phyloP scores from a whole-genome alignment of 2,113 vertebrate species.

The Arenaria interpres region DNA sequence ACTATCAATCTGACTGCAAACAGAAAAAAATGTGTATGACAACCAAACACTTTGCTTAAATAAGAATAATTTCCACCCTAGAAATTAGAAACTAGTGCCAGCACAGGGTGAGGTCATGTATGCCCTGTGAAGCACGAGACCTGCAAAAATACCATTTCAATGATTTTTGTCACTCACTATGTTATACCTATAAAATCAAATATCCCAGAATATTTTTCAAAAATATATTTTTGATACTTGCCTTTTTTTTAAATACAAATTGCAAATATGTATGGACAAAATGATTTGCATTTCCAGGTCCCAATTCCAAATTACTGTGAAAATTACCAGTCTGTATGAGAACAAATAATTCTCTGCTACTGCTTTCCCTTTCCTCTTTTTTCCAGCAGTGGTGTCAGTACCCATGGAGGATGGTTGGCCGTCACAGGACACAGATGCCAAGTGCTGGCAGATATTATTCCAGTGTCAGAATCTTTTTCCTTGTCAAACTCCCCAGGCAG shows the following conservation, averaged over 20 bases:
- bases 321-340: background rate
- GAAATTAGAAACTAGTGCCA: background rate
- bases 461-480: conserved; percentile 43
- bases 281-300: background rate
- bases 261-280: background rate
- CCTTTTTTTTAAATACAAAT: background rate
- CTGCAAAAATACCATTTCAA: background rate
- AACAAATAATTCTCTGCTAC: background rate
- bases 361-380: background rate
- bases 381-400: background rate
- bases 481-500: conserved; percentile 48
- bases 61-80: background rate
- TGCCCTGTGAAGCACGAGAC: background rate
- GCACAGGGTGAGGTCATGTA: background rate
- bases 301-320: background rate
- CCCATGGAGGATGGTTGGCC: conserved; percentile 8
- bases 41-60: background rate
- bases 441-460: conserved; percentile 51
- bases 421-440: conserved; percentile 50
- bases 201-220: background rate
- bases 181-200: background rate
- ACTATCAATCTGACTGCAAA: background rate
- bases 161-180: background rate
- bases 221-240: background rate
- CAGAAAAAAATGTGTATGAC: background rate